These are phyloP conservation scores for Dryomyza anilis DNA, from an alignment of 2,888 invertebrate genomes.

Conservation along the genomic window DNA sequence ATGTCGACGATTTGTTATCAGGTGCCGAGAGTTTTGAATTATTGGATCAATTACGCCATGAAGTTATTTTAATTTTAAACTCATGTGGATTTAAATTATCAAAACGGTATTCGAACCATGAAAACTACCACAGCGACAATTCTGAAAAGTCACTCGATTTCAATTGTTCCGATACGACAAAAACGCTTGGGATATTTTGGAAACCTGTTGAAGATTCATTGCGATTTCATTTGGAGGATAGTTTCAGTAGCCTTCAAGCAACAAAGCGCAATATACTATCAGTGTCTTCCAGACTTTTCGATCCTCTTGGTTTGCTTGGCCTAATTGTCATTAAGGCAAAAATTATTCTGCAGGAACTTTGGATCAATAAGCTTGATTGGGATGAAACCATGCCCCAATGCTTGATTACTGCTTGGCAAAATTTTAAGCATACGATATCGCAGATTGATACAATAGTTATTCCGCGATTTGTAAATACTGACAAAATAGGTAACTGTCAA, in stretches of 20 bases:
- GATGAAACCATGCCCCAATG: conserved; percentile 12
- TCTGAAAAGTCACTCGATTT: neutral
- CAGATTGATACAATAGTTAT: neutral
- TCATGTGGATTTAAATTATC: neutral
- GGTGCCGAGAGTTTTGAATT: neutral
- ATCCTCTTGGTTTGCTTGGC: no score
- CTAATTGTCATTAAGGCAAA: no score
- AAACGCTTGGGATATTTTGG: neutral
- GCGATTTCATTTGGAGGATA: neutral
- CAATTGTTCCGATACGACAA: neutral
- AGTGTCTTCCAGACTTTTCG: no score
- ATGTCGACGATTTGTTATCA: neutral
- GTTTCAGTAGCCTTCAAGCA: neutral
- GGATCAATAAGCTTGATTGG: conserved; percentile 18
- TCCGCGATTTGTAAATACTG: conserved; percentile 1
- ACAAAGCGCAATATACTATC: conserved; percentile 1
- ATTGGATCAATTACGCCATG: neutral
- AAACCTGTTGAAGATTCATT: neutral
- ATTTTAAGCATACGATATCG: neutral
- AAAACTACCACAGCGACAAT: neutral
- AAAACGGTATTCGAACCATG: conserved; percentile 1
- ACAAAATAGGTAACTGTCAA: conserved; percentile 5
- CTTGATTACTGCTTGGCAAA: conserved; percentile 2
- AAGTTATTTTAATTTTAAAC: neutral
- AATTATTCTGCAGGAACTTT: no score